Conservation (phyloP, 2,113 vertebrate genomes). For the Vicugna pacos region DNA sequence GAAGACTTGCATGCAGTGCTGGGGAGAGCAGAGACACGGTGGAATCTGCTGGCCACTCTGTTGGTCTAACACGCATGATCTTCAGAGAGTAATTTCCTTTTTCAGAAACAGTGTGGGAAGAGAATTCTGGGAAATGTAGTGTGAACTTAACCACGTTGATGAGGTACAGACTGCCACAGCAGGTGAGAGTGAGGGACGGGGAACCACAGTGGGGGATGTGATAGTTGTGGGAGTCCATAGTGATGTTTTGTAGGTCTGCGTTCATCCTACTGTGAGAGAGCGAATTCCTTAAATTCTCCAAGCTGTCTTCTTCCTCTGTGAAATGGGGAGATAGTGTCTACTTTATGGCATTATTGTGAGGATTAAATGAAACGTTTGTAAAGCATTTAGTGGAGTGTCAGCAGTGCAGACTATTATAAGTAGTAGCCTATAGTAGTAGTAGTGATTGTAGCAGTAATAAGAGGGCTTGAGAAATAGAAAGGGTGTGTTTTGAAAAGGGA, state of each 20-base stretch:
- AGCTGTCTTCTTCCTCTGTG: neutral
- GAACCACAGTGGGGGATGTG: neutral
- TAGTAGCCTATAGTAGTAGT: neutral
- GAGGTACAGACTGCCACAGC: neutral
- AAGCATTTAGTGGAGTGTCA: slow-evolving; percentile 36
- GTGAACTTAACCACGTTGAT: neutral
- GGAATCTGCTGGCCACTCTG: neutral
- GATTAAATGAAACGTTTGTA: slow-evolving; percentile 31
- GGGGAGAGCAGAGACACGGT: neutral
- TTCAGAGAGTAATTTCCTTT: neutral
- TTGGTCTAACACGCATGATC: neutral
- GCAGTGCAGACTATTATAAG: neutral
- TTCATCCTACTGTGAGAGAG: neutral
- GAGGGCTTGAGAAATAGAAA: neutral
- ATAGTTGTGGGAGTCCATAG: neutral
- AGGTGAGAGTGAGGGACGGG: neutral
- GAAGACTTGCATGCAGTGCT: neutral
- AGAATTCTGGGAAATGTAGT: slow-evolving; percentile 44
- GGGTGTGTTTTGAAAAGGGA: neutral
- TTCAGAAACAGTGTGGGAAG: neutral
- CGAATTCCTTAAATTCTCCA: slow-evolving; percentile 10
- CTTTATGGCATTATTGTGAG: neutral
- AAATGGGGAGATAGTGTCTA: slow-evolving; percentile 10
- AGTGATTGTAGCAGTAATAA: neutral
- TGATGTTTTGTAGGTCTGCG: neutral